These are phyloP conservation scores for Carettochelys insculpta DNA, from an alignment of 2,113 vertebrate genomes.

Conservation along the genomic window DNA sequence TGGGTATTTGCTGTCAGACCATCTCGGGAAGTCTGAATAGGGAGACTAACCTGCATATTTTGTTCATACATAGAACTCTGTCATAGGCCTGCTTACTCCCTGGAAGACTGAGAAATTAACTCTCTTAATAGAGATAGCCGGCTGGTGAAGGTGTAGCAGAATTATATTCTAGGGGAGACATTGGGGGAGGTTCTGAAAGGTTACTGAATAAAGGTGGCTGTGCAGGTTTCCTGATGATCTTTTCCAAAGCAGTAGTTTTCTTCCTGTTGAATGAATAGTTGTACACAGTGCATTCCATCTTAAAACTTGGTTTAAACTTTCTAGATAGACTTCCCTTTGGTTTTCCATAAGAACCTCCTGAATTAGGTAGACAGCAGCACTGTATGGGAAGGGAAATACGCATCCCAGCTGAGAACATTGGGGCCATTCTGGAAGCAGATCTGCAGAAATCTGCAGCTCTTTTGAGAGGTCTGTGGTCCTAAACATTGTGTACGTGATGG, in stretches of 20 bases:
- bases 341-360: neutral
- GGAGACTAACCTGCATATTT: neutral
- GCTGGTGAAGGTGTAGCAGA: neutral
- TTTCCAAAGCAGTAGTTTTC: neutral
- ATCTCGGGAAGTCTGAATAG: neutral
- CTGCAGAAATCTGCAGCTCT: too few species aligned
- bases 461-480: too few species aligned
- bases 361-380: neutral
- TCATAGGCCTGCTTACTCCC: neutral
- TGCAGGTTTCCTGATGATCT: neutral
- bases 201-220: neutral
- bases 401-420: too few species aligned
- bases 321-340: neutral
- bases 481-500: too few species aligned
- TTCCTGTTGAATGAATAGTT: neutral
- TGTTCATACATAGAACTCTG: neutral
- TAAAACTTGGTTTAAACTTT: neutral
- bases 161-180: neutral
- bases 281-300: neutral
- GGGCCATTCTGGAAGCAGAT: too few species aligned
- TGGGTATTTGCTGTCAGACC: neutral
- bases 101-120: too few species aligned
- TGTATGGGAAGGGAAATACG: too few species aligned
- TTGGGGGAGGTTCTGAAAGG: neutral
- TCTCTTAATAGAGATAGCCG: neutral